phyloP scores from a whole-genome alignment of 2,888 invertebrate genomes.

The Xylocampa areola region DNA sequence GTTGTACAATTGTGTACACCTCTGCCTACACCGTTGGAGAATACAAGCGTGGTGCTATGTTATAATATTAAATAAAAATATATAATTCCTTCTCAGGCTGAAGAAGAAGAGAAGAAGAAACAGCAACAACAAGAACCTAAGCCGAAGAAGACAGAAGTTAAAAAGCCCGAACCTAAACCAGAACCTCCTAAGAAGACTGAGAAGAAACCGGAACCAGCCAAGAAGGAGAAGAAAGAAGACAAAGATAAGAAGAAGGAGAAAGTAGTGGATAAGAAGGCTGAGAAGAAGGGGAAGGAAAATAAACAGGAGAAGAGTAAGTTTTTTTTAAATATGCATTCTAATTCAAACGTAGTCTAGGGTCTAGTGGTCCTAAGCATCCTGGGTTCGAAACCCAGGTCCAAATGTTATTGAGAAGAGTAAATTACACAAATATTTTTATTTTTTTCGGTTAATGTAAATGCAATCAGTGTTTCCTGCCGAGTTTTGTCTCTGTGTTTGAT shows the following conservation, averaged over 20 bases:
- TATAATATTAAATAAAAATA: background rate
- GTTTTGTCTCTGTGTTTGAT: too few species aligned
- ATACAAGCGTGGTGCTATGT: too few species aligned
- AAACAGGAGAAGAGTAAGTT: conserved; percentile 78
- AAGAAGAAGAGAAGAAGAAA: conserved; percentile 73
- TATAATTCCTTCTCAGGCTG: conserved; percentile 63
- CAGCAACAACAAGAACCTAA: conserved; percentile 63
- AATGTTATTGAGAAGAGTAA: too few species aligned
- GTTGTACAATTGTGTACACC: too few species aligned
- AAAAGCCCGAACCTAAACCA: conserved; percentile 60
- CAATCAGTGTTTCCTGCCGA: too few species aligned
- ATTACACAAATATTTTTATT: too few species aligned
- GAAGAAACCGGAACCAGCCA: conserved; percentile 63
- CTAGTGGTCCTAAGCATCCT: too few species aligned
- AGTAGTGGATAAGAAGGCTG: conserved; percentile 70
- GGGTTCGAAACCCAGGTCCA: too few species aligned
- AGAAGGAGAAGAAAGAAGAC: conserved; percentile 65
- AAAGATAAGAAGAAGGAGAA: conserved; percentile 67
- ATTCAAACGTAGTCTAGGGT: too few species aligned
- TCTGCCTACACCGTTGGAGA: too few species aligned
- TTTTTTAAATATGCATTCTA: conserved; percentile 1
- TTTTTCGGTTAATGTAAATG: too few species aligned
- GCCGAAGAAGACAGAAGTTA: conserved; percentile 65
- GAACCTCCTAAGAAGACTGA: conserved; percentile 60
- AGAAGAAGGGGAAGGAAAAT: conserved; percentile 72